phyloP scores from a whole-genome alignment of 2,113 vertebrate species.

The Nansenia antarctica region DNA sequence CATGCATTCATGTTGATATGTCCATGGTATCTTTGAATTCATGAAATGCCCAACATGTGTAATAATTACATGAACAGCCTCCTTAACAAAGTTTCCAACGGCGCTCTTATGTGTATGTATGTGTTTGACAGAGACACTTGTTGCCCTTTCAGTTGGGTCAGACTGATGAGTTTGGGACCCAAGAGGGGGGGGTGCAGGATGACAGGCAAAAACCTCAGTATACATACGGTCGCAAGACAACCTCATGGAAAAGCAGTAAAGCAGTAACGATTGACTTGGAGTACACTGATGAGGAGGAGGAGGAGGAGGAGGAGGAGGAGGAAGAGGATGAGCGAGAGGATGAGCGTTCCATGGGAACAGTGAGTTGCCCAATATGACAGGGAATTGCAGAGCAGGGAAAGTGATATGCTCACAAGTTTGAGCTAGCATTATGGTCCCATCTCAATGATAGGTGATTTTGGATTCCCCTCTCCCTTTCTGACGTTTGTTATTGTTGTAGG shows the following conservation, averaged over 20 bases:
- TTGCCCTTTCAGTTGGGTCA: constrained; percentile 68
- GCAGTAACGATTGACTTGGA: constrained; percentile 37
- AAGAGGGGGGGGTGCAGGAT: constrained; percentile 32
- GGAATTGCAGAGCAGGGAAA: background rate
- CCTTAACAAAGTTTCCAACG: background rate
- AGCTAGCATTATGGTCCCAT: background rate
- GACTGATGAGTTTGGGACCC: constrained; percentile 30
- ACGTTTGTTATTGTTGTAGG: constrained; percentile 21
- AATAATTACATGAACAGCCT: background rate
- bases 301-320: constrained; percentile 43
- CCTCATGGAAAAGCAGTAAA: constrained; percentile 36
- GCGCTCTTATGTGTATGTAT: constrained; percentile 23
- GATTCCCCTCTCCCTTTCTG: background rate
- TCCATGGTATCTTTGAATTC: too few species aligned
- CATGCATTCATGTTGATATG: too few species aligned
- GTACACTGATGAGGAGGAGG: constrained; percentile 65
- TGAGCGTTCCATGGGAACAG: constrained; percentile 17
- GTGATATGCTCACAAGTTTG: background rate
- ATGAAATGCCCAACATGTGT: background rate
- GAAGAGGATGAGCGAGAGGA: constrained; percentile 58
- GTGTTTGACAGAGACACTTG: constrained; percentile 72
- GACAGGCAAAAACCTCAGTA: constrained; percentile 62
- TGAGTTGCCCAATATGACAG: constrained; percentile 29
- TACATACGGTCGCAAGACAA: constrained; percentile 60
- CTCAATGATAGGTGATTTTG: background rate